Evolutionary conservation across 2,888 invertebrate genomes (phyloP).

Genomic region (Polietes domitor): DNA sequence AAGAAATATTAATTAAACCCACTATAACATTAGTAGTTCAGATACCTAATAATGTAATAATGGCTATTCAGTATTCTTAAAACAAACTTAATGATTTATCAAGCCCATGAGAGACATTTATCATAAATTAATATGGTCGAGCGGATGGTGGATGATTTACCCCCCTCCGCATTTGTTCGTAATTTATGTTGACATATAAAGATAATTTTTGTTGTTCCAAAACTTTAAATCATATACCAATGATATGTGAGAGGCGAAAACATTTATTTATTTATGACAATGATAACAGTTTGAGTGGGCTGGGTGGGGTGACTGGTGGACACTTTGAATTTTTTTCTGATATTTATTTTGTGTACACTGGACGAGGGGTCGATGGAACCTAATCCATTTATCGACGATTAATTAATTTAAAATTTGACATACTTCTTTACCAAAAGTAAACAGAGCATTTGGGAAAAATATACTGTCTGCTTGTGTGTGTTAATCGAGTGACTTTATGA

Average conservation of each 20-base stretch:
- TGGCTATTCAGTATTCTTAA: not conserved
- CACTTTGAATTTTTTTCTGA: not conserved
- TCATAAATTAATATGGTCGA: conserved; percentile 43
- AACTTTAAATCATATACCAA: not conserved
- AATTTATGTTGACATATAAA: conserved; percentile 53
- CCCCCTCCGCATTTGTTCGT: not conserved
- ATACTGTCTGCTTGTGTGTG: not conserved
- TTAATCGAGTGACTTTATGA: not conserved
- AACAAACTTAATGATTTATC: conserved; percentile 14
- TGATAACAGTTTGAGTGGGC: not conserved
- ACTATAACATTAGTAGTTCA: not conserved
- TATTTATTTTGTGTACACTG: too few species aligned
- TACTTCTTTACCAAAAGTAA: conserved; percentile 23
- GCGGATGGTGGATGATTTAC: not conserved
- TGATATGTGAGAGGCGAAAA: too few species aligned
- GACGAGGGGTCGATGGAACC: not conserved
- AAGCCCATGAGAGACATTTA: conserved; percentile 33
- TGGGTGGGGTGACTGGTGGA: not conserved
- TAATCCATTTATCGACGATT: conserved; percentile 32
- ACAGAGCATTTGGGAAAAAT: not conserved
- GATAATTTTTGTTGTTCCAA: conserved; percentile 56
- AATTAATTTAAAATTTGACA: conserved; percentile 55
- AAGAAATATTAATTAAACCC: not conserved
- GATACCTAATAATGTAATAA: too few species aligned
- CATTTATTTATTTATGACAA: conserved; percentile 7